These are phyloP conservation scores for Watsonalla binaria DNA, from an alignment of 2,888 invertebrate species.

Conservation along the genomic window DNA sequence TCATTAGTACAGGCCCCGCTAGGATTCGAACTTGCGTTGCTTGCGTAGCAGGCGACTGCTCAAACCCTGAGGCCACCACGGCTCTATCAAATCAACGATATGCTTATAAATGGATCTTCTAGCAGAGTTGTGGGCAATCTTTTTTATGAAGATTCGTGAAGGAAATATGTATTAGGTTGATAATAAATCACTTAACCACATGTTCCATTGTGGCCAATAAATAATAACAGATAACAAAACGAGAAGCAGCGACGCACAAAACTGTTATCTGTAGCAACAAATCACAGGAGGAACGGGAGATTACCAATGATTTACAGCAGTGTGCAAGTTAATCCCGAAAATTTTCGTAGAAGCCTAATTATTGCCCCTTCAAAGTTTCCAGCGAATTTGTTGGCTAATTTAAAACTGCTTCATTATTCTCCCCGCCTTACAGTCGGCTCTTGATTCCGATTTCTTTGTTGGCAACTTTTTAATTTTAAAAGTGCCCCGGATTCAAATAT, in stretches of 20 bases:
- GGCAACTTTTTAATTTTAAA: background rate
- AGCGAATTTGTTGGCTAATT: slow-evolving; percentile 44
- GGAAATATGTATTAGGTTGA: too few relatives aligned
- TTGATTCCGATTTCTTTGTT: background rate
- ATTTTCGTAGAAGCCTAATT: slow-evolving; percentile 58
- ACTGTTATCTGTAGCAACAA: background rate
- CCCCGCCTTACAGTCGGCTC: background rate
- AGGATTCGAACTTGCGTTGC: too few relatives aligned
- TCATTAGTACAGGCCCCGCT: too few relatives aligned
- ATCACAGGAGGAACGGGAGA: background rate
- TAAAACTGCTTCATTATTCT: slow-evolving; percentile 46
- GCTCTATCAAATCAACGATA: too few relatives aligned
- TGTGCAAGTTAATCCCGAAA: slow-evolving; percentile 37
- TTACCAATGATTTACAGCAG: slow-evolving; percentile 31
- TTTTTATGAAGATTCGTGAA: too few relatives aligned
- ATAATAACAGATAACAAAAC: too few relatives aligned
- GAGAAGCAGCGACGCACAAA: background rate
- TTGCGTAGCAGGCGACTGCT: too few relatives aligned
- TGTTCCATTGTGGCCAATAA: too few relatives aligned
- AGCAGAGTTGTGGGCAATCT: too few relatives aligned
- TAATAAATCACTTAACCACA: too few relatives aligned
- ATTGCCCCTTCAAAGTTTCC: slow-evolving; percentile 49
- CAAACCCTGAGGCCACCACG: too few relatives aligned
- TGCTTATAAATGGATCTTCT: too few relatives aligned
- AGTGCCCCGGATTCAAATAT: background rate